Conservation (phyloP, 2,888 invertebrate genomes). For the Gnatocerus cornutus region DNA sequence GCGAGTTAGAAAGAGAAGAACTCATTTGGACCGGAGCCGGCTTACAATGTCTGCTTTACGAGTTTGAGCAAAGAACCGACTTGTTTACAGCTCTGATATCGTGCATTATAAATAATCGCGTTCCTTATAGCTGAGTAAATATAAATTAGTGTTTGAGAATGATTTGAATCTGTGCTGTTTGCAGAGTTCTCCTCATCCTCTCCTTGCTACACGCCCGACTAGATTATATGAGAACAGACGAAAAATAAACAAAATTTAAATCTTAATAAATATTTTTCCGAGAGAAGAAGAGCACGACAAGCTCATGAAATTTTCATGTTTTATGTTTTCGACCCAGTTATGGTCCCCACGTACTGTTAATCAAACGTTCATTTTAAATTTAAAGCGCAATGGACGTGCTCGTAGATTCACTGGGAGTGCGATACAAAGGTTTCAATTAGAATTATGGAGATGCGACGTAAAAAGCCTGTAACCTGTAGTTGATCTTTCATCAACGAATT, state of each 20-base stretch:
- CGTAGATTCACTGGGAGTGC: slow-evolving; percentile 4
- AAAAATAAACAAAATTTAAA: slow-evolving; percentile 48
- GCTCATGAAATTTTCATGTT: slow-evolving; percentile 42
- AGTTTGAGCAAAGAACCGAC: slow-evolving; percentile 57
- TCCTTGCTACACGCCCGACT: slow-evolving; percentile 37
- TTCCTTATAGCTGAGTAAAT: slow-evolving; percentile 65
- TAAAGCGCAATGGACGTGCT: slow-evolving; percentile 5
- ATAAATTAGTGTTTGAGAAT: slow-evolving; percentile 63
- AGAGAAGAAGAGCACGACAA: slow-evolving; percentile 17
- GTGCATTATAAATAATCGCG: slow-evolving; percentile 62
- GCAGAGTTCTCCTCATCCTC: slow-evolving; percentile 40
- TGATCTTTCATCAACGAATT: slow-evolving; percentile 32
- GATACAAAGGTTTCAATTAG: slow-evolving; percentile 23
- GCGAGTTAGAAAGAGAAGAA: slow-evolving; percentile 18
- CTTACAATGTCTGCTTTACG: slow-evolving; percentile 58
- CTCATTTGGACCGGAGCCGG: slow-evolving; percentile 21
- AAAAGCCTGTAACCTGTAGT: slow-evolving; percentile 26
- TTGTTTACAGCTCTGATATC: slow-evolving; percentile 60
- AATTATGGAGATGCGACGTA: slow-evolving; percentile 15
- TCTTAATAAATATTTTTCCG: slow-evolving; percentile 47
- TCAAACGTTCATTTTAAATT: slow-evolving; percentile 36
- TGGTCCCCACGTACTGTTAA: slow-evolving; percentile 13
- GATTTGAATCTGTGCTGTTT: slow-evolving; percentile 47
- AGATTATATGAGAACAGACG: slow-evolving; percentile 48
- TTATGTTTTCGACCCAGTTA: slow-evolving; percentile 22